Evolutionary conservation across 1,140 invertebrate genomes (phyloP), one percentile per base, ranked within the genome.

Genomic region (Bicyclus anynana): DNA sequence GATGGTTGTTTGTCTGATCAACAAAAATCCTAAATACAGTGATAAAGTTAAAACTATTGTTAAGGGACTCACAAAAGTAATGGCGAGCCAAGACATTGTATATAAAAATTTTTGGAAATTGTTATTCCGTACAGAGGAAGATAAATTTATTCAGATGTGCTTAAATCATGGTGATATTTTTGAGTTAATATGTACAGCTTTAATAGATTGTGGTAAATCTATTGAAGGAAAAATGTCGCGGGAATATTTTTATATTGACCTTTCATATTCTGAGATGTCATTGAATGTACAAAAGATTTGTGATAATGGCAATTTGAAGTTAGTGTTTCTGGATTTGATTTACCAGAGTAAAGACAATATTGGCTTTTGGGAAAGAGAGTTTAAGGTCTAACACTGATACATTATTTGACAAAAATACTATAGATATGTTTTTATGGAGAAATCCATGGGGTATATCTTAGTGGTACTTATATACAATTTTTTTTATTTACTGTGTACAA

Each of bases 171-270:
- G 29, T 20, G 66, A 84, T 48, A 86, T 93, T 70, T 86, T 89
- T 48, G 72, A 77, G 37, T 72, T 85, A 49, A 82, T 92, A 27
- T 65, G 90, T n/a, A 90, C 90, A 69, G 89, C 88, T 62, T 74
- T 93, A 38, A 79, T 91, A 50, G 91, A 92, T 69, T 89, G 90
- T 64, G 89, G 89, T 50, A 88, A 63, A 44, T 69, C 71, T 29
- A 38, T 80, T 10, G 68, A 65, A 54, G 69, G 75, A 44, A 70
- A 78, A 51, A 74, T 77, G 69, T 77, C 46, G 86, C 87, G 90
- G 62, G 82, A 59, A 59, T 87, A 67, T 57, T 78, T 88, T 68
- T 90, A 89, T 58, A 83, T 88, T 46, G 84, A 89, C 53, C 72
- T 92, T 16, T 78, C 81, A 18, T 91, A 91, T 72, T 67, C 74